Percentiles rank a stretch among this genome's conserved stretches.
Conservation (phyloP, 2,888 invertebrate genomes). For the Fissipunctia ypsillon region DNA sequence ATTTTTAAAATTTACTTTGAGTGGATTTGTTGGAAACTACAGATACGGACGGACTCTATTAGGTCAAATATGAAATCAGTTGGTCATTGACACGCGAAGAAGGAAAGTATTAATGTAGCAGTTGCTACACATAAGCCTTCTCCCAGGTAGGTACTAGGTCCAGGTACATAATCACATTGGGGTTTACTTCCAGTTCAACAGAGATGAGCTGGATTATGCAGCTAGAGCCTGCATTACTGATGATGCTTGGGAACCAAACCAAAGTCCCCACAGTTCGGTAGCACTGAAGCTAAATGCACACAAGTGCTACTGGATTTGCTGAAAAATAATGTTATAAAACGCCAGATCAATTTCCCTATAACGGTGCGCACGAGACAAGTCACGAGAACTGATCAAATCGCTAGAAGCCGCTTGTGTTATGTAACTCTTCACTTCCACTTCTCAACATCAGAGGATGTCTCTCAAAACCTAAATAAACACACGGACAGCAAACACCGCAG, state of each 20-base stretch:
- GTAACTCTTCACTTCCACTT: conserved; percentile 21
- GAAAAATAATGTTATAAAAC: too few species aligned
- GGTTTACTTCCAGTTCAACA: not conserved
- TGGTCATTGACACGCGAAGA: too few species aligned
- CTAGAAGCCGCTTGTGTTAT: conserved; percentile 28
- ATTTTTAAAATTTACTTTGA: not conserved
- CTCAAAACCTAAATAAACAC: conserved; percentile 43
- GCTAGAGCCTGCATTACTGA: not conserved
- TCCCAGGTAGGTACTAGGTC: too few species aligned
- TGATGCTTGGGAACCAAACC: not conserved
- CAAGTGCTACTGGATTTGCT: too few species aligned
- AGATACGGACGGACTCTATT: not conserved
- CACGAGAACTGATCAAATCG: conserved; percentile 20
- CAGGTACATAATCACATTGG: too few species aligned
- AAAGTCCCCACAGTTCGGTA: not conserved
- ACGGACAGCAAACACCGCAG: conserved; percentile 29
- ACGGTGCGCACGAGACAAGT: not conserved
- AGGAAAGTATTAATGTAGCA: too few species aligned
- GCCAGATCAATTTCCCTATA: not conserved
- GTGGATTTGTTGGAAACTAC: too few species aligned
- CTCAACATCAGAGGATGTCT: conserved; percentile 23
- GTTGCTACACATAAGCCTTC: too few species aligned
- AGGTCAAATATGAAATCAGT: not conserved
- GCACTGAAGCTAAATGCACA: too few species aligned
- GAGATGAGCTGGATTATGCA: not conserved